Percentiles rank a stretch among this genome's conserved stretches.
These are phyloP conservation scores for Myripristis jacobus DNA, from an alignment of 2,797 vertebrate genomes.

Conservation along the genomic window DNA sequence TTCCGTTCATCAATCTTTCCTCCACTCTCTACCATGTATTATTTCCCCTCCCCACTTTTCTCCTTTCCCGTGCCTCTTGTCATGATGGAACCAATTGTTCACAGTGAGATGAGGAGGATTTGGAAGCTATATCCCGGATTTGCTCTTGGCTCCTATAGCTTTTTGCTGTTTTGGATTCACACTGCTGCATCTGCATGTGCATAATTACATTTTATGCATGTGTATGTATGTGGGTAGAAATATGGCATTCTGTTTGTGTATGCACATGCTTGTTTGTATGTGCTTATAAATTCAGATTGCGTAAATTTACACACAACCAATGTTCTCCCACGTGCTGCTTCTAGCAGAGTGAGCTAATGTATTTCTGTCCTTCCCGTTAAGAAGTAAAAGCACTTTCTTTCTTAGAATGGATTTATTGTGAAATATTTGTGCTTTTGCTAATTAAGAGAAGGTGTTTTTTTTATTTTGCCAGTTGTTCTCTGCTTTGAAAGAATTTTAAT, in stretches of 20 bases:
- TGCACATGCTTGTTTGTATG: conserved; percentile 3
- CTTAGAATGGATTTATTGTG: conserved; percentile 27
- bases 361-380: conserved; percentile 43
- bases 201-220: conserved; percentile 61
- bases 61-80: conserved; percentile 11
- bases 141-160: conserved; percentile 26
- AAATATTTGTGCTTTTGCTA: too few species aligned
- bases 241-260: background rate
- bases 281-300: conserved; percentile 51
- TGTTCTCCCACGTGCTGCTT: conserved; percentile 31
- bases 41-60: conserved; percentile 4
- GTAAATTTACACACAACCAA: conserved; percentile 42
- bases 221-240: conserved; percentile 40
- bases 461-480: too few species aligned
- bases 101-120: conserved; percentile 10
- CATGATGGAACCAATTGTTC: conserved; percentile 22
- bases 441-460: too few species aligned
- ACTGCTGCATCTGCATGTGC: conserved; percentile 32
- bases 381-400: conserved; percentile 33
- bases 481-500: too few species aligned
- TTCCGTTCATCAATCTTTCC: conserved; percentile 20
- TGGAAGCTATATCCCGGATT: conserved; percentile 4
- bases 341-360: conserved; percentile 44
- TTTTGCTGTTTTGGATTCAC: conserved; percentile 41
- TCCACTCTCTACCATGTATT: conserved; percentile 15